Evolutionary conservation across 2,113 vertebrate genomes (phyloP).

Genomic region (Nipponia nippon): DNA sequence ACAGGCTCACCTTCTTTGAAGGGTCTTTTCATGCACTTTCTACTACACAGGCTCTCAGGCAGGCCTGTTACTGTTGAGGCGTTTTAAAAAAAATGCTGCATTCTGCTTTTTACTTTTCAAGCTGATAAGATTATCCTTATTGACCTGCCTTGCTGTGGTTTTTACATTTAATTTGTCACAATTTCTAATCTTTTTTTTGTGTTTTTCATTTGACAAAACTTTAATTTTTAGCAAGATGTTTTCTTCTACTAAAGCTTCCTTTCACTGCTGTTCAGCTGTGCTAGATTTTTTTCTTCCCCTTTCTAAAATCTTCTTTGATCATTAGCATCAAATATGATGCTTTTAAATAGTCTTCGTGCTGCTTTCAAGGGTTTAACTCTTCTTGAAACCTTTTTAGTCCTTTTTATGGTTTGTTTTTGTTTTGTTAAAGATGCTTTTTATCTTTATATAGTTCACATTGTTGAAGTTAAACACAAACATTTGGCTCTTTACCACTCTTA

Average conservation of each 20-base stretch:
- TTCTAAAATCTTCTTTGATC: not conserved
- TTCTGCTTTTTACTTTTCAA: not conserved
- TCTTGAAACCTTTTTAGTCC: not conserved
- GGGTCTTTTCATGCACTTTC: not conserved
- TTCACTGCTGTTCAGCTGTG: not conserved
- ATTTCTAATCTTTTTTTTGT: not conserved
- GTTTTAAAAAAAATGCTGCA: not conserved
- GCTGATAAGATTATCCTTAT: not conserved
- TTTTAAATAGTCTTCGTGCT: not conserved
- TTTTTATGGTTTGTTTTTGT: not conserved
- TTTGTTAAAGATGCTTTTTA: not conserved
- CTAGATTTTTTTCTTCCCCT: not conserved
- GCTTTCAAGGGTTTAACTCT: not conserved
- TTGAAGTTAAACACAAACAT: not conserved
- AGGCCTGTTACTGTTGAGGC: not conserved
- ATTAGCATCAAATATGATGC: not conserved
- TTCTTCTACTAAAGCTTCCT: not conserved
- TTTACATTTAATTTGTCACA: not conserved
- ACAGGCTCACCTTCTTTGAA: fast-evolving
- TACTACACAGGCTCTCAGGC: not conserved
- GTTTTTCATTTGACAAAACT: not conserved
- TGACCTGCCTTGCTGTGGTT: not conserved
- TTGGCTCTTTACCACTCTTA: not conserved
- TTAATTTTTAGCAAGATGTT: not conserved
- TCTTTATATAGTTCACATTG: not conserved